Evolutionary conservation across 2,797 vertebrate genomes (phyloP), one percentile per base, ranked within the genome.

Genomic region (Halcyon leucocephala): DNA sequence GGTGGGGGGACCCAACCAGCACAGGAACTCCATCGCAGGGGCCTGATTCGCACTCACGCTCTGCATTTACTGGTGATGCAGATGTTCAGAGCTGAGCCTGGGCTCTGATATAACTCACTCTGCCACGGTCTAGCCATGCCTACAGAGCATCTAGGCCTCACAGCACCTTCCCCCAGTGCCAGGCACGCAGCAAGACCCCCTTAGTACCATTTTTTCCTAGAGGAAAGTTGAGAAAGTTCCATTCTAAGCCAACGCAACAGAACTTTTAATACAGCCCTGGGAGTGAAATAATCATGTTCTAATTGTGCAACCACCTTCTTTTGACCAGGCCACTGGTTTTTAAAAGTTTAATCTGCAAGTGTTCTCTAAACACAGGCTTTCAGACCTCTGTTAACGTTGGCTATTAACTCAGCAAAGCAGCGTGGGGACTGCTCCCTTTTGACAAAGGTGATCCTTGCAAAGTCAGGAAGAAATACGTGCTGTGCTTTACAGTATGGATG

Each of bases 401-500:
- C 84, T 92, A 37, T 83, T 83, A 88, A 86, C 79, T 91, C 71
- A 58, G 86, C 93, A 93, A 78, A 95, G 84, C 67, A 95, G 89
- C 90, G 79, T 62, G 94, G 81, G 87, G 90, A 92, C 82, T 57
- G 46, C 21, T 95, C 52, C 31, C 87, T 88, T 69, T 24, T 42
- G 19, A 93, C 67, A 46, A 86, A 96, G 86, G 54, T 57, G 79
- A 78, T 97, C 92, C 89, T 96, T 86, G 77, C 79, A 77, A 93
- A 96, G 62, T 52, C 90, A 79, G 39, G 58, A 67, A 64, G 85
- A 76, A 96, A 95, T 39, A 58, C 0, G 0, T 19, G 14, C 4
- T 25, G 70, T 62, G 86, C 51, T 85, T 89, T 57, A 46, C 82
- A 72, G n/a, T 7, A 18, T 3, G 54, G 91, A 18, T 3, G 54